Base-by-base conservation (phyloP, 2,113 vertebrate species). In the Brachionichthys hirsutus region DNA sequence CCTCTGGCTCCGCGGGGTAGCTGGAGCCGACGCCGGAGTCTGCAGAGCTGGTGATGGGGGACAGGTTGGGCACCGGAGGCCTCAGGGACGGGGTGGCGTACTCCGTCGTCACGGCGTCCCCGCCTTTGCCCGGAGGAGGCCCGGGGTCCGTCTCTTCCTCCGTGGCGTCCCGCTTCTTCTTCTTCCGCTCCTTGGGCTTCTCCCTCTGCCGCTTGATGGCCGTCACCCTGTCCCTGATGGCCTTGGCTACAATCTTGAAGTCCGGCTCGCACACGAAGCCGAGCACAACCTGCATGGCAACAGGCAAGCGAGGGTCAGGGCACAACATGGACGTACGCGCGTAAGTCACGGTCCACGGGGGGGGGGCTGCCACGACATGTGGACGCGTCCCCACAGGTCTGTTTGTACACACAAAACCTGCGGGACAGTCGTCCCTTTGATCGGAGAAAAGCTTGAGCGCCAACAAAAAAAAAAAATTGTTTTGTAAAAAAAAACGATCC, bases 231-330 rank as follows among this genome's bases (percentile, higher is more conserved):
- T 98, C 95, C 41, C 95, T 89, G 58, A 99, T 95, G 0, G 97
- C 95, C 75, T 96, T 95, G 80, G 95, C 95, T 70, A 99, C 95
- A 24, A 94, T 89, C 76, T 99, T 98, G 89, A 95, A 98, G 87
- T 99, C 97, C 0, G 92, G 95, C 85, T 98, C 97, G 0, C 93
- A 97, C 53, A 98, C 92, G 8, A 98, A 94, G 51, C 95, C 95
- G 50, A 98, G 90, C 35, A 94, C 90, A 3, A 98, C 97, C 97
- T 98, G 87, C 1, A 6, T 67, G 22, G 65, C 22, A 61, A 43
- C 22, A 65, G 19, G 62, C 35, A 48, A n/a, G 0, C 1, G 9
- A 34, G 0, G 8, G 53, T 73, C n/a, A 75, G 54, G 64, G 46
- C 62, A 76, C 3, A 75, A 81, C 67, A 73, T 1, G 14, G 34